Base-by-base conservation (phyloP, 2,113 vertebrate species). In the Mustela nigripes region DNA sequence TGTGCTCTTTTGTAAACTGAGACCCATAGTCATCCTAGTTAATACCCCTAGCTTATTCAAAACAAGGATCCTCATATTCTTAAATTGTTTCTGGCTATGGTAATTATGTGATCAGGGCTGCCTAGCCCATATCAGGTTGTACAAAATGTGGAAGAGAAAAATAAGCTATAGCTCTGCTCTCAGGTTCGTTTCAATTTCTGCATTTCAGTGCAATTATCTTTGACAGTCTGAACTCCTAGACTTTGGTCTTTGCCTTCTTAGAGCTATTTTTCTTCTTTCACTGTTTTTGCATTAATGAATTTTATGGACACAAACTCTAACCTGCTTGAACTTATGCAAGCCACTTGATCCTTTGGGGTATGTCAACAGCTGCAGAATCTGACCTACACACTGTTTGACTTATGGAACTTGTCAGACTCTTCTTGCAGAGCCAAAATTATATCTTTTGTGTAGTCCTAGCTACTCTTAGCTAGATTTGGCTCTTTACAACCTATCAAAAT, bases 201-300 rank as follows among this genome's bases (percentile, higher is more conserved):
- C 39, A 26, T 45, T 88, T 50, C 50, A 58, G 14, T 62, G 8
- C 65, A 79, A 86, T 97, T 96, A 86, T 78, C 85, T 92, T 63
- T 63, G 78, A 82, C 45, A 84, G 8, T 48, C 11, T 96, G 73
- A 74, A 56, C 60, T 60, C 33, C 16, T 67, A 65, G 45, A 42
- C 26, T 85, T 94, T 93, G 36, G 83, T 63, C 33, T 87, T 94
- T 62, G 19, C n/a, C 71, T 4, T 96, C 33, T 86, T 83, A 53
- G 73, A 94, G 39, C 76, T 82, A 10, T 62, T 69, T 97, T 94
- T 50, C 65, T 95, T 96, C 73, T 33, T 93, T 90, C 5, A 50
- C 9, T 93, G 2, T 76, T 93, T 33, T 80, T 96, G 73, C 1
- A 31, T 87, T 76, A 89, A 88, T 81, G 81, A 78, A 95, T 26